These are phyloP conservation scores for Shinisaurus crocodilurus DNA, from an alignment of 2,113 vertebrate genomes.

Conservation along the genomic window DNA sequence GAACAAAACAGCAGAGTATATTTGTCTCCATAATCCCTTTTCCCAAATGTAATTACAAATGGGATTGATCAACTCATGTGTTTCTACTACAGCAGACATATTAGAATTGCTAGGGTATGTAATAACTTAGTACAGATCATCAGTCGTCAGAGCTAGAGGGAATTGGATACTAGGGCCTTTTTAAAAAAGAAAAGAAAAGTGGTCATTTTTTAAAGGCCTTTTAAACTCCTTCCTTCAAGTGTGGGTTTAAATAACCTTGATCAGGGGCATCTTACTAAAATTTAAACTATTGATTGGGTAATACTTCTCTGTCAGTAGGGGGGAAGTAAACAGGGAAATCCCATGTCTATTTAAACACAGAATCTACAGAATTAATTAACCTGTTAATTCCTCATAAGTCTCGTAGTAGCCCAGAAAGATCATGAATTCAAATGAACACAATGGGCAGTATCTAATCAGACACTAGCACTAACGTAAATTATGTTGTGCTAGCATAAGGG, in stretches of 20 bases:
- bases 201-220: slow-evolving; percentile 31
- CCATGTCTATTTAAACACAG: not conserved
- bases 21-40: slow-evolving; percentile 78
- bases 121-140: slow-evolving; percentile 63
- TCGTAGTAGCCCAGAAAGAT: no score
- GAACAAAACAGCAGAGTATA: slow-evolving; percentile 73
- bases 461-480: no score
- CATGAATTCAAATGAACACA: not conserved
- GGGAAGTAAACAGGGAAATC: not conserved
- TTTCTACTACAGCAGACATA: slow-evolving; percentile 67
- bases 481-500: no score
- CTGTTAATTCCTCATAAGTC: not conserved
- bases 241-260: slow-evolving; percentile 55
- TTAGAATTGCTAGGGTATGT: slow-evolving; percentile 66
- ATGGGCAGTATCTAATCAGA: no score
- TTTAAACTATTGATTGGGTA: not conserved
- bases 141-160: slow-evolving; percentile 35
- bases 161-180: slow-evolving; percentile 50
- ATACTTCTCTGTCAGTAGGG: no score
- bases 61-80: slow-evolving; percentile 73
- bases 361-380: not conserved
- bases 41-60: slow-evolving; percentile 79
- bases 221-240: slow-evolving; percentile 50
- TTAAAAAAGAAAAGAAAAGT: slow-evolving; percentile 52
- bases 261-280: slow-evolving; percentile 23